Conservation (phyloP, 2,113 vertebrate species). For the Serilophus lunatus region DNA sequence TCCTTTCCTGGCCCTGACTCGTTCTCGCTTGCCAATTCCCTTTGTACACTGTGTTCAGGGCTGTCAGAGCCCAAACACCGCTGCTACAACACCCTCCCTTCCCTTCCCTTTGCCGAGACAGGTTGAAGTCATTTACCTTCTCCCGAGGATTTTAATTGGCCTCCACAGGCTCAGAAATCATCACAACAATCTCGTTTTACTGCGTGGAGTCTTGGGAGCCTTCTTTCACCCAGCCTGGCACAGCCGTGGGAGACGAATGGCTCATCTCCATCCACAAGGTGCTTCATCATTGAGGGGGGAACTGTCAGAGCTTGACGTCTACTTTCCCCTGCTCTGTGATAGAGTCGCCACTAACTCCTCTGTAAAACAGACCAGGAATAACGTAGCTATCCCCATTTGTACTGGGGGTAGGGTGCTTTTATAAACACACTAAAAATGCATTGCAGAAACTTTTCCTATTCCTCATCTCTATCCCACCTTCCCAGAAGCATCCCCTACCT, state of each 20-base stretch:
- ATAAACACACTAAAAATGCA: accelerated
- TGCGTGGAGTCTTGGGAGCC: not conserved
- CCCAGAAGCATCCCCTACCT: not conserved
- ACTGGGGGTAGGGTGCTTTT: not conserved
- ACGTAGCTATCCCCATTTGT: not conserved
- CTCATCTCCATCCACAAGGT: not conserved
- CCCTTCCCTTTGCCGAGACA: not conserved
- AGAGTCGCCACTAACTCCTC: not conserved
- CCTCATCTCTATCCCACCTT: not conserved
- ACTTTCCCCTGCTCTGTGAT: accelerated
- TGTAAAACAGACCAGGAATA: too few species aligned
- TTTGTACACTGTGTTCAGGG: accelerated
- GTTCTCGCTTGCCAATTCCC: not conserved
- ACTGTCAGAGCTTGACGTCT: not conserved
- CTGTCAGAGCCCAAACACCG: not conserved
- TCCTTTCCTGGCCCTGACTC: not conserved
- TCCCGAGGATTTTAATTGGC: not conserved
- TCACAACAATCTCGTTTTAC: not conserved
- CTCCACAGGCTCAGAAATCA: not conserved
- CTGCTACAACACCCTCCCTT: not conserved
- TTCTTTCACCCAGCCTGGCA: not conserved
- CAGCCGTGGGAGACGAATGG: accelerated
- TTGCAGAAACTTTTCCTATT: not conserved
- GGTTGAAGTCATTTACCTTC: not conserved
- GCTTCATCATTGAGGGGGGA: not conserved